Evolutionary conservation across 1,140 invertebrate species (phyloP).

Genomic region (Mesaphorura yosii): DNA sequence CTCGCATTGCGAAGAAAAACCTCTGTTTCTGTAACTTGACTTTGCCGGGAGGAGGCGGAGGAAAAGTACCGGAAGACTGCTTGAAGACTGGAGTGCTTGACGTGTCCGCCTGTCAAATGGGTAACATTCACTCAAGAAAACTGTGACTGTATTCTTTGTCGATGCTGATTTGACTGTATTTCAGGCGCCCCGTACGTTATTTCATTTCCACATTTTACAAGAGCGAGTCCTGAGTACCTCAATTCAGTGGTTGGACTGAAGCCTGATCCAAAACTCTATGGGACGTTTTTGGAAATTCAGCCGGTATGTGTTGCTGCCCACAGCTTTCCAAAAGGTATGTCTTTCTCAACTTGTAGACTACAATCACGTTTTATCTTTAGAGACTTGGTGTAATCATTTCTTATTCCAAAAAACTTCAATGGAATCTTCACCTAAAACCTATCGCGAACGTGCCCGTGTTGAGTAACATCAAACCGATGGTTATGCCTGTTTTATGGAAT

Average conservation of each 20-base stretch:
- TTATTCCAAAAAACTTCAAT: slow-evolving; percentile 12
- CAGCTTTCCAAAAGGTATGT: background rate
- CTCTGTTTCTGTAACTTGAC: slow-evolving; percentile 11
- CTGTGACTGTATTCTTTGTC: background rate
- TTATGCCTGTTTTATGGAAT: slow-evolving; percentile 22
- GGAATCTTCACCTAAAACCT: slow-evolving; percentile 16
- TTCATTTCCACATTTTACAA: slow-evolving; percentile 18
- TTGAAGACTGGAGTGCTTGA: slow-evolving; percentile 13
- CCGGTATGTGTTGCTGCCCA: slow-evolving; percentile 1
- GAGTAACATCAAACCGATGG: slow-evolving; percentile 3
- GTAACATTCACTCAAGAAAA: background rate
- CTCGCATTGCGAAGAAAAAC: background rate
- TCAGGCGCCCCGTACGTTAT: slow-evolving; percentile 15
- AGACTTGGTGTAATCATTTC: slow-evolving; percentile 10
- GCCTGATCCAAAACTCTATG: slow-evolving; percentile 1
- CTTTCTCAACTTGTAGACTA: background rate
- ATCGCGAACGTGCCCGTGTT: slow-evolving; percentile 12
- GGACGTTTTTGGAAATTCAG: slow-evolving; percentile 9
- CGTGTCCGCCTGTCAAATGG: slow-evolving; percentile 1
- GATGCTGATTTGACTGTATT: background rate
- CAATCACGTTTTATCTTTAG: background rate
- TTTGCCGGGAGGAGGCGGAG: no score
- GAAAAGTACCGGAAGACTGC: background rate
- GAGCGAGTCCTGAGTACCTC: slow-evolving; percentile 11
- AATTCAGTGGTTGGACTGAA: slow-evolving; percentile 9